Conservation (phyloP, 1,140 invertebrate species). For the Drosophila serrata region DNA sequence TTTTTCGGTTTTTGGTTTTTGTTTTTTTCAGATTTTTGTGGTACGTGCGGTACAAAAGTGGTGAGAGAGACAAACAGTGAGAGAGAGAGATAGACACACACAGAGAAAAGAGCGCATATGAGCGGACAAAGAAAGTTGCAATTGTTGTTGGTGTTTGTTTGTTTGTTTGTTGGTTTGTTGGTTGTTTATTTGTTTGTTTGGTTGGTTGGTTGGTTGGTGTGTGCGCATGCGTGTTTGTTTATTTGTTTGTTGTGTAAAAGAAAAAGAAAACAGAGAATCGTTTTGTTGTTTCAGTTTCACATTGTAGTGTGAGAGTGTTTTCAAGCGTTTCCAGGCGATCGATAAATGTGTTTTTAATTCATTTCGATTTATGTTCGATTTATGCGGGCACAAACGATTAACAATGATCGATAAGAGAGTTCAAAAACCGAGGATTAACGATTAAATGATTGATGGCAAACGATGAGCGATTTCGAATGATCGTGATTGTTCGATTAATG, state of each 20-base stretch:
- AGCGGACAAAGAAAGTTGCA: constrained; percentile 32
- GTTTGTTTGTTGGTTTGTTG: constrained; percentile 9
- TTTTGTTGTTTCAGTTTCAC: constrained; percentile 63
- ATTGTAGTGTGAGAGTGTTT: constrained; percentile 28
- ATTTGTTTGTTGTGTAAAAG: constrained; percentile 47
- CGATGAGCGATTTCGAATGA: constrained; percentile 4
- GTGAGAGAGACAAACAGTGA: constrained; percentile 74
- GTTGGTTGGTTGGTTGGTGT: constrained; percentile 19
- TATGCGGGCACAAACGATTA: constrained; percentile 5
- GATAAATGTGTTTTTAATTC: constrained; percentile 7
- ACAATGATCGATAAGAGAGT: constrained; percentile 2
- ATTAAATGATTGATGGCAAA: constrained; percentile 5
- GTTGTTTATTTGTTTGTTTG: constrained; percentile 16
- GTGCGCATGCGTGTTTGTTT: constrained; percentile 29
- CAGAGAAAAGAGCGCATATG: constrained; percentile 54
- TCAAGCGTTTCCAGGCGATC: constrained; percentile 28
- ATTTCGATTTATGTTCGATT: constrained; percentile 1
- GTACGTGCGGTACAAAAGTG: constrained; percentile 74
- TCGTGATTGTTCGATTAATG: constrained; percentile 6
- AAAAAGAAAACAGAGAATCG: constrained; percentile 52
- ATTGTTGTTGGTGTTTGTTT: constrained; percentile 36
- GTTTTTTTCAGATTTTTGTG: constrained; percentile 30
- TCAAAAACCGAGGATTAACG: constrained; percentile 11
- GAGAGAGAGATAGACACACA: constrained; percentile 58
- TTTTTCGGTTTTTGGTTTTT: constrained; percentile 46